Percentiles rank a stretch among this genome's conserved stretches.
These are phyloP conservation scores for Romanomermis culicivorax DNA, from an alignment of 2,888 invertebrate genomes.

Conservation along the genomic window DNA sequence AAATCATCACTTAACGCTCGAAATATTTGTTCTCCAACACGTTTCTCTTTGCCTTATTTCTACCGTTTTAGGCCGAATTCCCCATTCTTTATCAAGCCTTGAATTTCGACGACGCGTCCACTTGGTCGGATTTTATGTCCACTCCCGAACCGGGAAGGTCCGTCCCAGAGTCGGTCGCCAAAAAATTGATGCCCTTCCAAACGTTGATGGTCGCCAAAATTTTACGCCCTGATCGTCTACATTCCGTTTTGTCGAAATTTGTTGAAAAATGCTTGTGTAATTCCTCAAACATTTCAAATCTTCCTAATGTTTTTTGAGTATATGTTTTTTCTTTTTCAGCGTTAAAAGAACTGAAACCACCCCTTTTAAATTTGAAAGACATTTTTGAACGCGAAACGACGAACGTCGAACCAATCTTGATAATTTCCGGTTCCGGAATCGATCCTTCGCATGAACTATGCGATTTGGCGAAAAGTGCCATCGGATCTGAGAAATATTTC, in stretches of 20 bases:
- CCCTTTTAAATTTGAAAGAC: conserved; percentile 39
- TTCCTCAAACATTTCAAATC: neutral
- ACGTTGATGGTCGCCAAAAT: conserved; percentile 54
- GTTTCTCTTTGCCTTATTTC: too few relatives aligned
- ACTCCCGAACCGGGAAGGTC: conserved; percentile 43
- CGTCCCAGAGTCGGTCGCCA: conserved; percentile 38
- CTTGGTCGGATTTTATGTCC: conserved; percentile 49
- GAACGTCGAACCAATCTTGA: conserved; percentile 48
- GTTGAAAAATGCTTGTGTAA: conserved; percentile 36
- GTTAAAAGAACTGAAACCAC: conserved; percentile 39
- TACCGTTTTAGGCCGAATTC: too few relatives aligned
- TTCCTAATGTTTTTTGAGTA: neutral
- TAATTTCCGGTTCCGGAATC: conserved; percentile 65
- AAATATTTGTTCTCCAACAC: too few relatives aligned
- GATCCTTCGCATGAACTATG: conserved; percentile 67
- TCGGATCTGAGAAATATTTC: conserved; percentile 36
- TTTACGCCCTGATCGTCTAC: conserved; percentile 57
- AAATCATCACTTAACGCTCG: too few relatives aligned
- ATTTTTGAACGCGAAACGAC: conserved; percentile 39
- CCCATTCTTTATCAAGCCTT: conserved; percentile 43
- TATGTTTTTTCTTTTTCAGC: conserved; percentile 24
- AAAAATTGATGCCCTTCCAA: conserved; percentile 50
- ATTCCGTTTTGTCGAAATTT: conserved; percentile 51
- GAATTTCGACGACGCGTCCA: conserved; percentile 40
- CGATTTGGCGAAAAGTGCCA: conserved; percentile 39